Base-by-base conservation (phyloP, 2,113 vertebrate genomes). In the Trichomycterus rosablanca region DNA sequence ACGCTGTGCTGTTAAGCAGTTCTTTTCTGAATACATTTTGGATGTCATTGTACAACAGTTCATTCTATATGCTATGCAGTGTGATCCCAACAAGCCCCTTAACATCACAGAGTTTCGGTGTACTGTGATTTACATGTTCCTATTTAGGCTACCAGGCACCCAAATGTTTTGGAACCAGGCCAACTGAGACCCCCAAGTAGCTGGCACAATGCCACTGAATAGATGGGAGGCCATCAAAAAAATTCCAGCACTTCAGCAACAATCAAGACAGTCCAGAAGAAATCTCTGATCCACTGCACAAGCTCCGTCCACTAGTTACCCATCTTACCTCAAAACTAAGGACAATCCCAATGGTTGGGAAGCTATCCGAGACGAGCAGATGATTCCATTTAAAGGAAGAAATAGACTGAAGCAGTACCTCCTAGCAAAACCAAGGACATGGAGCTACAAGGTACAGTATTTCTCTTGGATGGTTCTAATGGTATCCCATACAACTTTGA, bases 301-400 rank as follows among this genome's bases (percentile, higher is more conserved):
- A 48, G 15, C n/a, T n/a, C n/a, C n/a, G n/a, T n/a, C n/a, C n/a
- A n/a, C n/a, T n/a, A n/a, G n/a, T n/a, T n/a, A n/a, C n/a, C n/a
- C n/a, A n/a, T n/a, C n/a, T n/a, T n/a, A n/a, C n/a, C n/a, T n/a
- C n/a, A n/a, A n/a, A n/a, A n/a, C n/a, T n/a, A n/a, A n/a, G n/a
- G n/a, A n/a, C n/a, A n/a, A n/a, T n/a, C n/a, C n/a, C n/a, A n/a
- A n/a, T n/a, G n/a, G n/a, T n/a, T 68, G 37, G 55, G 48, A 68
- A 55, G 42, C 60, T 65, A n/a, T 50, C 55, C 16, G 56, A 22
- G 58, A 67, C 40, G 58, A 72, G 30, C 51, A 63, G 40, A 63
- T 71, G 24, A 15, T 67, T 26, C 63, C 53, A 28, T 72, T 67
- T 32, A 72, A 58, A 24, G 30, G 53, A 45, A 54, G 39, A 63